phyloP scores from a whole-genome alignment of 2,888 invertebrate species.

The Argyresthia albistria region DNA sequence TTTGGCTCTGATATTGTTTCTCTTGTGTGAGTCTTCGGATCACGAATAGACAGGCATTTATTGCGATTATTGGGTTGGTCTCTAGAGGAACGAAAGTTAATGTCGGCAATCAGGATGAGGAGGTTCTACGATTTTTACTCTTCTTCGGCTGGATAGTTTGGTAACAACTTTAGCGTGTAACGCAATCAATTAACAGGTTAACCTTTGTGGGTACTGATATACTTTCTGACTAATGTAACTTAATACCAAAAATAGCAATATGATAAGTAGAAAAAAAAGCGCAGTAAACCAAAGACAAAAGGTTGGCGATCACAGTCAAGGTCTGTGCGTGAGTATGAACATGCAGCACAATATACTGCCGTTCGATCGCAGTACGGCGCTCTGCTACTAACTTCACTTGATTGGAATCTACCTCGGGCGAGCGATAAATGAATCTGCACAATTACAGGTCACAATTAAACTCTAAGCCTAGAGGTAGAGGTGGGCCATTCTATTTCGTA shows the following conservation, averaged over 20 bases:
- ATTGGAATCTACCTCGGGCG: conserved; percentile 54
- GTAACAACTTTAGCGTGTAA: too few species aligned
- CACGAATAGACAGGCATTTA: background rate
- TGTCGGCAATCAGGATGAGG: too few species aligned
- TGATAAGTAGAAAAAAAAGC: too few species aligned
- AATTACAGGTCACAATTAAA: conserved; percentile 36
- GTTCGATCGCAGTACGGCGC: conserved; percentile 18
- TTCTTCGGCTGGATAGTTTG: too few species aligned
- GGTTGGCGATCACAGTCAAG: conserved; percentile 27
- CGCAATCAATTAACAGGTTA: too few species aligned
- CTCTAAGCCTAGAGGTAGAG: conserved; percentile 22
- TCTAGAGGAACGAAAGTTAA: background rate
- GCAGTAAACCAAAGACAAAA: conserved; percentile 12
- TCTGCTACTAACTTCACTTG: conserved; percentile 40
- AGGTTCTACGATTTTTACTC: too few species aligned
- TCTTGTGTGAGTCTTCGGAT: background rate
- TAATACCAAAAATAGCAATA: too few species aligned
- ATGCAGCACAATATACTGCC: conserved; percentile 39
- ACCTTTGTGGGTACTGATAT: too few species aligned
- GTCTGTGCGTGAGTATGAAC: conserved; percentile 43
- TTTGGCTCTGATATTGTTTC: conserved; percentile 2
- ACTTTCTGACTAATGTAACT: too few species aligned
- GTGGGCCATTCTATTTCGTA: background rate
- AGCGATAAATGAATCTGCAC: conserved; percentile 39
- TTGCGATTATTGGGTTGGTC: conserved; percentile 2